Conservation (phyloP, 2,888 invertebrate genomes). For the Sarcophaga subvicina region DNA sequence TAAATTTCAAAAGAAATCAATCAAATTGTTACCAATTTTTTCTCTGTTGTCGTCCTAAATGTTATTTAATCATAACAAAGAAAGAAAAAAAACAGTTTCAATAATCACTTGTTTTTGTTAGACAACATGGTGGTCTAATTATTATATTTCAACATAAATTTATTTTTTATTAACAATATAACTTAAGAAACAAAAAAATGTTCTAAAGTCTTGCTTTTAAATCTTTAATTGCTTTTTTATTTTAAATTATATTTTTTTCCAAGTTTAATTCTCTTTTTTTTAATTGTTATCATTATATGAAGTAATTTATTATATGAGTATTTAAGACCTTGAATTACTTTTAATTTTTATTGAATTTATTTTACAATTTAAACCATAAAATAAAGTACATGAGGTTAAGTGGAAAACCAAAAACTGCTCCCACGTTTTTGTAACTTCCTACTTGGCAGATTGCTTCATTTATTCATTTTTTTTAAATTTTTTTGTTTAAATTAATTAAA, state of each 20-base stretch:
- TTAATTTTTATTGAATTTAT: not conserved
- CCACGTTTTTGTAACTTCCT: not conserved
- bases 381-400: not conserved
- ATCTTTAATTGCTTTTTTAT: not conserved
- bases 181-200: not conserved
- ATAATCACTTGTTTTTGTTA: conserved; percentile 19
- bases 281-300: not conserved
- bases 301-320: not conserved
- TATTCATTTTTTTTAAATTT: no score
- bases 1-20: conserved; percentile 67
- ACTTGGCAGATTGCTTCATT: no score
- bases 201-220: not conserved
- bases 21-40: conserved; percentile 34
- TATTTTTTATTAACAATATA: not conserved
- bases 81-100: not conserved
- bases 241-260: not conserved
- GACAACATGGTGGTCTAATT: conserved; percentile 51
- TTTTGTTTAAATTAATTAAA: no score
- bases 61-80: conserved; percentile 22
- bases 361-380: not conserved
- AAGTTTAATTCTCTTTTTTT: not conserved
- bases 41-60: not conserved
- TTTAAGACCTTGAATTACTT: not conserved
- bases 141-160: not conserved
- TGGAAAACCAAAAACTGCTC: not conserved